Evolutionary conservation across 2,113 vertebrate genomes (phyloP), one percentile per base, ranked within the genome.

Genomic region (Platichthys flesus): DNA sequence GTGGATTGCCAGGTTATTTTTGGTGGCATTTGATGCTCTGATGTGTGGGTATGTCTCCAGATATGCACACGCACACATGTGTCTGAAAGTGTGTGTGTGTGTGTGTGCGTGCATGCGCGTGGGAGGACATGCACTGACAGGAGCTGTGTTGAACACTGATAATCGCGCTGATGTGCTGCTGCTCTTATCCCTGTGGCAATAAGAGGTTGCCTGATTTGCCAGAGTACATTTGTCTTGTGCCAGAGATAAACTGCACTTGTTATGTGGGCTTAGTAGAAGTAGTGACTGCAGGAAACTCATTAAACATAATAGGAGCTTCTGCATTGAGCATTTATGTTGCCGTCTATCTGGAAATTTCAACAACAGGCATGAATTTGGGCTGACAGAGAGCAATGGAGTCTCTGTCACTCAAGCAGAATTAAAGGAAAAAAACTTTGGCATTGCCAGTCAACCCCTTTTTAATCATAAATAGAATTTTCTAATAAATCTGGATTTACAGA

Each of bases 1-100:
- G 82, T 86, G 81, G 70, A 82, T 75, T 86, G 82, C 83, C 85
- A 83, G 82, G 89, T 92, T 94, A 93, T 93, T 92, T 90, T 82
- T 81, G 82, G 87, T 82, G 72, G 63, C 74, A 28, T 82, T 76
- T 88, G 73, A 85, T 76, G 85, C 78, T 70, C 24, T 45, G 40
- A 63, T 88, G 85, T 71, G 84, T 77, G 73, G 18, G 63, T 42
- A 31, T 70, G 26, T 80, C 23, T 64, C 15, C 9, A 9, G 42
- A 61, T 37, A 40, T 2, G 3, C 42, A 31, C 31, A 64, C 66
- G 60, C 24, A 28, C 66, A 67, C 12, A 23, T 23, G 15, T 73
- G 18, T 58, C 24, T 45, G 31, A 23, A 21, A 31, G 59, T 47
- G 65, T 40, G 73, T 54, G 67, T 47, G 65, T 40, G 73, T 54